These are phyloP conservation scores for Pelodytes ibericus DNA, from an alignment of 2,797 vertebrate genomes.

Conservation along the genomic window DNA sequence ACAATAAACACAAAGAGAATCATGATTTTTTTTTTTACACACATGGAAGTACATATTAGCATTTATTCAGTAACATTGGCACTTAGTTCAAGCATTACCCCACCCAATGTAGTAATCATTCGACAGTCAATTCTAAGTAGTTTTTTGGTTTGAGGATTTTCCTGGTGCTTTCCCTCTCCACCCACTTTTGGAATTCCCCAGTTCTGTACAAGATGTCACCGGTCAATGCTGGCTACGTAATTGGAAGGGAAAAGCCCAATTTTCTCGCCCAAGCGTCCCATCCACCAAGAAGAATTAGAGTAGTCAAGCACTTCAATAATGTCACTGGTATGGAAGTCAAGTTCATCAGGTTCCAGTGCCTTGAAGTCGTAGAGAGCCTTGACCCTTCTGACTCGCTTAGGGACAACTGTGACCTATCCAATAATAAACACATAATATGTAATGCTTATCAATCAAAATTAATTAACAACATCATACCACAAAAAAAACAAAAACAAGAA, in stretches of 20 bases:
- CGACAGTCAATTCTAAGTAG: no score
- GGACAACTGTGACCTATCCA: constrained; percentile 17
- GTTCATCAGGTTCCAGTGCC: constrained; percentile 85
- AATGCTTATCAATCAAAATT: no score
- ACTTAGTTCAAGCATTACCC: no score
- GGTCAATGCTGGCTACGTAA: constrained; percentile 76
- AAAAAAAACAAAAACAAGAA: no score
- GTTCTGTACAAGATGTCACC: constrained; percentile 58
- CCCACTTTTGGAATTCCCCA: background rate
- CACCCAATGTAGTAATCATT: no score
- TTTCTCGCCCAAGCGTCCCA: constrained; percentile 78
- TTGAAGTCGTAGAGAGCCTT: constrained; percentile 87
- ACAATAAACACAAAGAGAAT: no score
- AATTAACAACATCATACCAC: no score
- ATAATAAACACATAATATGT: background rate
- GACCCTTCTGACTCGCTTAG: constrained; percentile 75
- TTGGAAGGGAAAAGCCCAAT: constrained; percentile 91
- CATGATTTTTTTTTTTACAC: no score
- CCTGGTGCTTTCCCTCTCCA: background rate
- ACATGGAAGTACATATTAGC: no score
- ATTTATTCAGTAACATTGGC: no score
- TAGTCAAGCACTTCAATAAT: constrained; percentile 88
- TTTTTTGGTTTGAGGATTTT: no score
- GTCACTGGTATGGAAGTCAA: constrained; percentile 83
- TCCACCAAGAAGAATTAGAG: constrained; percentile 89